These are phyloP conservation scores for Drosophila albomicans DNA, from an alignment of 1,140 invertebrate species.

Conservation along the genomic window DNA sequence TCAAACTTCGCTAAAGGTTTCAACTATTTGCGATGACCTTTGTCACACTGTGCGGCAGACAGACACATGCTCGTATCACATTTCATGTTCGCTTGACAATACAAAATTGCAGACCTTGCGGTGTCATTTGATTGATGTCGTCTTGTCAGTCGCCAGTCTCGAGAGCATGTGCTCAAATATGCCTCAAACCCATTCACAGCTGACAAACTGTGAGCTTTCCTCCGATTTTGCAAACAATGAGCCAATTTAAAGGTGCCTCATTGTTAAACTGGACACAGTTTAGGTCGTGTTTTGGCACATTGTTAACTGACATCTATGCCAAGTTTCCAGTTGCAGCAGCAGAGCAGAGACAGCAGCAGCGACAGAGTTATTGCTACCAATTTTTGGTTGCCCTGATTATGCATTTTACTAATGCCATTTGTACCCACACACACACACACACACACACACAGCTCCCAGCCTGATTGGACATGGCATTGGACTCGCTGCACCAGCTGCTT, in stretches of 20 bases:
- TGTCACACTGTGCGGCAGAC: conserved; percentile 11
- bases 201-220: background rate
- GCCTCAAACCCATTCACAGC: conserved; percentile 4
- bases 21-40: background rate
- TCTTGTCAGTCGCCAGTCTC: conserved; percentile 35
- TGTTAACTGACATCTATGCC: too few species aligned
- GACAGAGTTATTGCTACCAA: background rate
- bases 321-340: too few species aligned
- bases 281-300: too few species aligned
- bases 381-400: conserved; percentile 6
- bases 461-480: conserved; percentile 75
- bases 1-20: background rate
- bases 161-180: conserved; percentile 1
- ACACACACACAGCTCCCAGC: conserved; percentile 52
- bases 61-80: conserved; percentile 11
- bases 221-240: conserved; percentile 18
- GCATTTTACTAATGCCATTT: conserved; percentile 36
- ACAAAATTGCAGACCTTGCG: conserved; percentile 33
- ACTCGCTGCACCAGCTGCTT: conserved; percentile 67
- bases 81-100: conserved; percentile 34
- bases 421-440: background rate
- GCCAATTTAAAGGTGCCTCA: conserved; percentile 6
- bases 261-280: too few species aligned
- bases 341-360: too few species aligned
- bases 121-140: conserved; percentile 57